Evolutionary conservation across 1,140 invertebrate species (phyloP).

Genomic region (Drosophila bocki): DNA sequence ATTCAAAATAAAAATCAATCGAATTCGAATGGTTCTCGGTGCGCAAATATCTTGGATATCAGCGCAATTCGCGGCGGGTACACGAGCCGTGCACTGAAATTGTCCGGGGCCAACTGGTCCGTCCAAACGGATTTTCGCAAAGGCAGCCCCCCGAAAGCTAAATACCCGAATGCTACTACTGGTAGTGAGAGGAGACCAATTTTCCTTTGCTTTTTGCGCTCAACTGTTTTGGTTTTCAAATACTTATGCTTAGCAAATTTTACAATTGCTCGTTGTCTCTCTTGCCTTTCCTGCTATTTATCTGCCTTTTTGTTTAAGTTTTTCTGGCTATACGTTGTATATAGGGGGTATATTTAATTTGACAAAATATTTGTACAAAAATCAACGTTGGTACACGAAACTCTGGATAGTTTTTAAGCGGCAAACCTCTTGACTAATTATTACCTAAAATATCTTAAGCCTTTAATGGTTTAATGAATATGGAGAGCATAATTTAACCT

Average conservation of each 20-base stretch:
- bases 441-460: not conserved
- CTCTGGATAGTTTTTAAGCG: not conserved
- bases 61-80: conserved; percentile 62
- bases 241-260: conserved; percentile 65
- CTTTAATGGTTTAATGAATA: no score
- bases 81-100: conserved; percentile 78
- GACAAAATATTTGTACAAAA: not conserved
- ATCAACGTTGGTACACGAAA: not conserved
- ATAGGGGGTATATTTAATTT: not conserved
- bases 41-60: conserved; percentile 38
- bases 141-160: conserved; percentile 48
- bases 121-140: conserved; percentile 61
- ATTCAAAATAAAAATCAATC: conserved; percentile 53
- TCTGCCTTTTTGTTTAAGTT: conserved; percentile 30
- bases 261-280: conserved; percentile 49
- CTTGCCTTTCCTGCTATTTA: conserved; percentile 8
- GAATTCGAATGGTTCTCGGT: conserved; percentile 30
- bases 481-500: not conserved
- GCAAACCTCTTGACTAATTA: not conserved
- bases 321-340: conserved; percentile 21
- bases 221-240: conserved; percentile 66
- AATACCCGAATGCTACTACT: conserved; percentile 5
- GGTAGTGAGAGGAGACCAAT: conserved; percentile 46
- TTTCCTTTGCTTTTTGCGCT: conserved; percentile 41
- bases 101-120: conserved; percentile 76